These are phyloP conservation scores for Drosophila meridiana DNA, from an alignment of 2,888 invertebrate species.

Conservation along the genomic window DNA sequence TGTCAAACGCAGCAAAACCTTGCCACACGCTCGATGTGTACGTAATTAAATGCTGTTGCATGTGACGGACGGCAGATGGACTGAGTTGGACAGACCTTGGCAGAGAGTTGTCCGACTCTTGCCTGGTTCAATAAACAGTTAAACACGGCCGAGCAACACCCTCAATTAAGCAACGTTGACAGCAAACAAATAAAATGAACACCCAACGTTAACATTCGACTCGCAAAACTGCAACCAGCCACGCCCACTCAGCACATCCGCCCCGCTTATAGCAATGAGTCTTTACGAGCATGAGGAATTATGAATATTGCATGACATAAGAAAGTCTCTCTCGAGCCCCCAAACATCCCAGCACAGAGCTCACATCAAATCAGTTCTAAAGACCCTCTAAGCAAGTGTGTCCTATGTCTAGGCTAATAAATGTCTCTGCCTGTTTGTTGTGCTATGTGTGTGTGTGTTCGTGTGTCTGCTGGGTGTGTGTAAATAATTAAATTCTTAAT, in stretches of 20 bases:
- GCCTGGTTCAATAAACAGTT: slow-evolving; percentile 52
- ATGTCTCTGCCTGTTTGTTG: slow-evolving; percentile 40
- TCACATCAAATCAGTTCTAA: slow-evolving; percentile 52
- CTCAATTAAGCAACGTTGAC: slow-evolving; percentile 62
- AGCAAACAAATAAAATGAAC: slow-evolving; percentile 56
- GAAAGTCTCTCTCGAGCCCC: background rate
- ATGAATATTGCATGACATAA: slow-evolving; percentile 68
- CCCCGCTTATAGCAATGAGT: background rate
- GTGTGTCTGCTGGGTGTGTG: slow-evolving; percentile 37
- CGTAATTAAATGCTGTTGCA: slow-evolving; percentile 62
- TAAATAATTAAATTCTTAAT: slow-evolving; percentile 82
- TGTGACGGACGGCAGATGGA: slow-evolving; percentile 23
- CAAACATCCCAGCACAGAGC: slow-evolving; percentile 5
- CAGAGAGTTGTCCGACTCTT: background rate
- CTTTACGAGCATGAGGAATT: slow-evolving; percentile 60
- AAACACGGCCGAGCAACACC: slow-evolving; percentile 51
- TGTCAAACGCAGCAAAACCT: slow-evolving; percentile 5
- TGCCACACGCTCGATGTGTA: slow-evolving; percentile 33
- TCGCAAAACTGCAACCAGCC: slow-evolving; percentile 45
- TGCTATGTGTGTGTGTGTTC: slow-evolving; percentile 40
- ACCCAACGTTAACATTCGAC: slow-evolving; percentile 30
- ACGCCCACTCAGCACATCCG: background rate
- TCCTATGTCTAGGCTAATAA: slow-evolving; percentile 67
- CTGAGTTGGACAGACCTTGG: slow-evolving; percentile 1
- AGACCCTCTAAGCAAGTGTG: slow-evolving; percentile 36